These are phyloP conservation scores for Scyliorhinus canicula DNA, from an alignment of 2,797 vertebrate species.

Conservation along the genomic window DNA sequence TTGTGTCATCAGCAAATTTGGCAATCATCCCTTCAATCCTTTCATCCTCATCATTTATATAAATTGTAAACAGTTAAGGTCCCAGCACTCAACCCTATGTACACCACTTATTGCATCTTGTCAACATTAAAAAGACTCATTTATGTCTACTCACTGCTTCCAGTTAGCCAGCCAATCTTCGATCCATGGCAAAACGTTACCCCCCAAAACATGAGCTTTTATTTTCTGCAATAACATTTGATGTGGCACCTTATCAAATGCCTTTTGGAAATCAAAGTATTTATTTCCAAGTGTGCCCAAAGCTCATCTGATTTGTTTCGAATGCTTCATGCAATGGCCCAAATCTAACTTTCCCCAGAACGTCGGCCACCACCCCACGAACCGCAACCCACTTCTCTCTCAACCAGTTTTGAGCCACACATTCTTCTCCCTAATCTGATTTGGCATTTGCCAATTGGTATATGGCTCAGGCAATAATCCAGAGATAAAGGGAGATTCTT, in stretches of 20 bases:
- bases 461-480: too few relatives aligned
- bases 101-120: background rate
- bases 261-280: background rate
- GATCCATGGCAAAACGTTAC: background rate
- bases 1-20: too few relatives aligned
- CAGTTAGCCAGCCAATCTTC: background rate
- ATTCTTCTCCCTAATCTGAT: too few relatives aligned
- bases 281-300: too few relatives aligned
- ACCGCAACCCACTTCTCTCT: too few relatives aligned
- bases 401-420: too few relatives aligned
- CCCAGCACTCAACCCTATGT: background rate
- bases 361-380: too few relatives aligned
- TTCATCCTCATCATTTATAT: background rate
- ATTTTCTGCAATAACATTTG: background rate
- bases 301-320: too few relatives aligned
- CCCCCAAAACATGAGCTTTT: background rate
- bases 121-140: background rate
- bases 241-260: background rate
- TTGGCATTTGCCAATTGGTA: too few relatives aligned
- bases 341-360: too few relatives aligned
- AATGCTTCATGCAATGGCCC: too few relatives aligned
- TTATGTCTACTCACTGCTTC: background rate
- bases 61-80: background rate
- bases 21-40: background rate
- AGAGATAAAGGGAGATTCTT: too few relatives aligned